Evolutionary conservation across 1,140 invertebrate genomes (phyloP).

Genomic region (Steinernema khuongi): DNA sequence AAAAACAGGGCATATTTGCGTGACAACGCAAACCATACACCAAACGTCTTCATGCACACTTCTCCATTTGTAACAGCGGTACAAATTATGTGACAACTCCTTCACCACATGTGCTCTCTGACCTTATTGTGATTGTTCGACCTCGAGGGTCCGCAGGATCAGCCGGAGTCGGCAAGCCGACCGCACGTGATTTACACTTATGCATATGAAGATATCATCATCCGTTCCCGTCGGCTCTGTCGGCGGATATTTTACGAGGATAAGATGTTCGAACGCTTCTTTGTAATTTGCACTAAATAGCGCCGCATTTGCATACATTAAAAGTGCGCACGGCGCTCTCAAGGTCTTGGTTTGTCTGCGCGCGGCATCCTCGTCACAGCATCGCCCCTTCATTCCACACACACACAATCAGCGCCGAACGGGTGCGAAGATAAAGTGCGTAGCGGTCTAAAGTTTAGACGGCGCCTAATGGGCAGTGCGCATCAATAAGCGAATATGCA

Average conservation of each 20-base stretch:
- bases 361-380: neutral
- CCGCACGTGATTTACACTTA: too few species aligned
- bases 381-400: neutral
- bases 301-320: conserved; percentile 15
- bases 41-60: too few species aligned
- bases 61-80: too few species aligned
- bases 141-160: too few species aligned
- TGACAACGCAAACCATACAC: too few species aligned
- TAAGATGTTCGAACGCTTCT: too few species aligned
- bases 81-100: too few species aligned
- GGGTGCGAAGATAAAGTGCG: neutral
- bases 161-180: too few species aligned
- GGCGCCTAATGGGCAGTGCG: neutral
- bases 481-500: neutral
- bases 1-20: too few species aligned
- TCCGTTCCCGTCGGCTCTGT: neutral
- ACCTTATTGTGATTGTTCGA: too few species aligned
- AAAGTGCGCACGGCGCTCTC: conserved; percentile 2
- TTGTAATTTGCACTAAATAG: neutral
- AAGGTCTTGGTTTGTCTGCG: conserved; percentile 14
- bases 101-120: too few species aligned
- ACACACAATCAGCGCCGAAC: neutral
- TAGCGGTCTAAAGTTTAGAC: neutral
- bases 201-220: neutral
- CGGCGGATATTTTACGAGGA: neutral